Evolutionary conservation across 2,888 invertebrate species (phyloP).

Genomic region (Automeris io): DNA sequence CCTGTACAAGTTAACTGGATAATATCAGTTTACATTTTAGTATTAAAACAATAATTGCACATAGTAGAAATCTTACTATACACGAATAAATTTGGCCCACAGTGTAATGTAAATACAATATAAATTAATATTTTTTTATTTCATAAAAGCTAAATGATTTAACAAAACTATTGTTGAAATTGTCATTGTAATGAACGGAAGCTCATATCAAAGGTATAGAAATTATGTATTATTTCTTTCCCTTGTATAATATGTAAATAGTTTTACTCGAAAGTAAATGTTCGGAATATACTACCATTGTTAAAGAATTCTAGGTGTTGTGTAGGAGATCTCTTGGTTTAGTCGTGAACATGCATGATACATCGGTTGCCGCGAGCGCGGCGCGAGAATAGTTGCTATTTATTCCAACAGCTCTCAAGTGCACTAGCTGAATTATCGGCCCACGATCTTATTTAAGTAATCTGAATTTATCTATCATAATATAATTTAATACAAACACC

Average conservation of each 20-base stretch:
- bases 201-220: slow-evolving; percentile 72
- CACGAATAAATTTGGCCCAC: slow-evolving; percentile 10
- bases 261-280: slow-evolving; percentile 48
- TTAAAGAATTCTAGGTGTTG: slow-evolving; percentile 32
- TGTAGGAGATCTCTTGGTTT: background rate
- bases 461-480: no score
- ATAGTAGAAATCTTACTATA: background rate
- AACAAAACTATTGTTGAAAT: slow-evolving; percentile 39
- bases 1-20: background rate
- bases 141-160: slow-evolving; percentile 29
- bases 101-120: slow-evolving; percentile 45
- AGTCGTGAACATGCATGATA: no score
- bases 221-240: slow-evolving; percentile 65
- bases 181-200: slow-evolving; percentile 49
- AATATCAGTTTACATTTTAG: background rate
- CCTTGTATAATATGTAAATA: slow-evolving; percentile 75
- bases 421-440: background rate
- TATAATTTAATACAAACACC: no score
- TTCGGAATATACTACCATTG: slow-evolving; percentile 43
- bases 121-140: slow-evolving; percentile 38
- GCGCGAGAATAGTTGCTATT: no score
- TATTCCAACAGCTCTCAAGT: background rate
- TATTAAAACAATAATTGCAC: background rate
- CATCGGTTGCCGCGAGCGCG: background rate
- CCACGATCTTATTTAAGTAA: no score